Evolutionary conservation across 2,888 invertebrate species (phyloP).

Genomic region (Choristoneura rosaceana): DNA sequence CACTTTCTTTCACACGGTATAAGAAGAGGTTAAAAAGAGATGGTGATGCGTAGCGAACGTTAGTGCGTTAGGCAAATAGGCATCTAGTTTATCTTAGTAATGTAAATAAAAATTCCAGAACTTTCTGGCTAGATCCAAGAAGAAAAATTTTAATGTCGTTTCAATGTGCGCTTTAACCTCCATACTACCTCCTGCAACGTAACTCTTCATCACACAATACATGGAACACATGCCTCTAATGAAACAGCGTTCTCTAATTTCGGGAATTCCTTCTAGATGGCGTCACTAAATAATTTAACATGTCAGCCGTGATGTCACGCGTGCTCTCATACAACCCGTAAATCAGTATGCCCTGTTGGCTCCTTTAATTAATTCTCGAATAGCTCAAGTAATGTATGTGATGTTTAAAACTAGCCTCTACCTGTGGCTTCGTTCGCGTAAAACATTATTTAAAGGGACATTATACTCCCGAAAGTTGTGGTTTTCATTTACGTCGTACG

Average conservation of each 20-base stretch:
- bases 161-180: not conserved
- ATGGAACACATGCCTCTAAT: conserved; percentile 27
- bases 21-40: no score
- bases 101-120: no score
- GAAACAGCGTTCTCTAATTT: conserved; percentile 33
- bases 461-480: no score
- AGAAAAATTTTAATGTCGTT: no score
- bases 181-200: not conserved
- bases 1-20: no score
- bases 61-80: no score
- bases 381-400: conserved; percentile 46
- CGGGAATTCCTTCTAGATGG: conserved; percentile 50
- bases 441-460: no score
- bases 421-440: not conserved
- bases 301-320: conserved; percentile 74
- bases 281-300: conserved; percentile 69
- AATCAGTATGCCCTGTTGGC: conserved; percentile 78
- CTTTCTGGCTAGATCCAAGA: no score
- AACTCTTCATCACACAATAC: not conserved
- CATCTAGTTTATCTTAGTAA: no score
- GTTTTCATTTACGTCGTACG: no score
- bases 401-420: conserved; percentile 36
- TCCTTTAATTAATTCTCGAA: conserved; percentile 82
- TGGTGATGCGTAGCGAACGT: no score
- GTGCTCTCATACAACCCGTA: conserved; percentile 63